Evolutionary conservation across 1,140 invertebrate species (phyloP).

Genomic region (Gerris buenoi): DNA sequence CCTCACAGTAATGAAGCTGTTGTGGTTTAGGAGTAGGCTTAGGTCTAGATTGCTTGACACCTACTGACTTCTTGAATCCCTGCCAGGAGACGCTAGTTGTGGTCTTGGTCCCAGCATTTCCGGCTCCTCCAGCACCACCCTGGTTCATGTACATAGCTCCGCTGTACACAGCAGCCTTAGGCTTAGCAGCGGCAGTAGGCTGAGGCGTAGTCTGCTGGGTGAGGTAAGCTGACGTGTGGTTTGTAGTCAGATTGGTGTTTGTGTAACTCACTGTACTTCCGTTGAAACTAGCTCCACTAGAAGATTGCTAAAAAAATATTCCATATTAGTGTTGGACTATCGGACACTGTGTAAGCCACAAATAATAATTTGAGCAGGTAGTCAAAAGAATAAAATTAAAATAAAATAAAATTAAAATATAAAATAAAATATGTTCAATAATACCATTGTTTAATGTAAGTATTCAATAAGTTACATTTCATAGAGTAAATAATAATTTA

Average conservation of each 20-base stretch:
- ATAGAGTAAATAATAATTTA: too few species aligned
- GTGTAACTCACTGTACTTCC: conserved; percentile 5
- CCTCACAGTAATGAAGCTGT: conserved; percentile 86
- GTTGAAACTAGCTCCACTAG: conserved; percentile 6
- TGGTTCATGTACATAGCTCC: conserved; percentile 68
- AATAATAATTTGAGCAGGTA: too few species aligned
- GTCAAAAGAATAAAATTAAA: too few species aligned
- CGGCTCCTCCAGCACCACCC: neutral
- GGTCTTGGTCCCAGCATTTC: neutral
- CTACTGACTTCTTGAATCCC: conserved; percentile 52
- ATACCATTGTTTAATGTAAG: too few species aligned
- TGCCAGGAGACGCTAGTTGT: conserved; percentile 35
- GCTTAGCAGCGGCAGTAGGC: conserved; percentile 9
- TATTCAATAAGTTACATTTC: too few species aligned
- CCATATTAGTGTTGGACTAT: too few species aligned
- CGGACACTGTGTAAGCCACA: too few species aligned
- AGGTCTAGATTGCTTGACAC: conserved; percentile 43
- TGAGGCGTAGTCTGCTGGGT: conserved; percentile 7
- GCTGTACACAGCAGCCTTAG: conserved; percentile 63
- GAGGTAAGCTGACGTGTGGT: neutral
- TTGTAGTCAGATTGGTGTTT: neutral
- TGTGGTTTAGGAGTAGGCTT: conserved; percentile 77
- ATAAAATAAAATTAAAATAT: too few species aligned
- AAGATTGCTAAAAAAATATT: conserved; percentile 5
- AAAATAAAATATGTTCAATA: too few species aligned